Evolutionary conservation across 2,888 invertebrate species (phyloP), one percentile per base, ranked within the genome.

Genomic region (Marronus borbonicus): DNA sequence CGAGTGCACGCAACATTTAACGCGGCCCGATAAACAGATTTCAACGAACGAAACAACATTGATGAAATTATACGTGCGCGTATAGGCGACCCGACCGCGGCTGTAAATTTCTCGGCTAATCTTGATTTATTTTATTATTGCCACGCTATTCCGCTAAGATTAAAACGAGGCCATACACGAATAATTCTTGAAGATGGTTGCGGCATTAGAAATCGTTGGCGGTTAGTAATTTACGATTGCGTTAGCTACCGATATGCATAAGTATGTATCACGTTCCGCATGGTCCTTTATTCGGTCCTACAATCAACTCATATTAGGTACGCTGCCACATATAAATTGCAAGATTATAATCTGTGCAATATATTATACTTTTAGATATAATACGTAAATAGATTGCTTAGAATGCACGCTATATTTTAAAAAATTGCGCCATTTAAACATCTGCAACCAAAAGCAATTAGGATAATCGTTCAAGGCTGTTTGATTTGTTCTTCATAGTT

Each of bases 11-110:
- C 8, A 52, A 52, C 44, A 44, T 52, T 52, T 52, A 52, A 4
- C 70, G 52, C 20, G 20, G 52, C 31, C 44, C 55, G 70, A 55
- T 70, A 55, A 52, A 64, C 64, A 64, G 64, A 64, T 64, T 64
- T 64, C 64, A 66, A 36, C 44, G 39, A n/a, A 44, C 66, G 66
- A 39, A 66, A 39, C 66, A 66, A 66, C 66, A 66, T 66, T 70
- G 70, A 70, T 70, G 70, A 70, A 70, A 70, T 39, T 76, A 76
- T 65, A 44, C 36, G 17, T 74, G 39, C 17, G 52, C 17, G 52
- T 52, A 52, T 52, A 52, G 5, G 52, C n/a, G 12, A 65, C 14
- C 49, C 50, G 17, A 17, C 17, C 28, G 70, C 17, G 17, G 17
- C 49, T 20, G 36, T 70, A 70, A 55, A 70, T 70, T 70, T 36